Base-by-base conservation (phyloP, 2,797 vertebrate species). In the Aldrovandia affinis region DNA sequence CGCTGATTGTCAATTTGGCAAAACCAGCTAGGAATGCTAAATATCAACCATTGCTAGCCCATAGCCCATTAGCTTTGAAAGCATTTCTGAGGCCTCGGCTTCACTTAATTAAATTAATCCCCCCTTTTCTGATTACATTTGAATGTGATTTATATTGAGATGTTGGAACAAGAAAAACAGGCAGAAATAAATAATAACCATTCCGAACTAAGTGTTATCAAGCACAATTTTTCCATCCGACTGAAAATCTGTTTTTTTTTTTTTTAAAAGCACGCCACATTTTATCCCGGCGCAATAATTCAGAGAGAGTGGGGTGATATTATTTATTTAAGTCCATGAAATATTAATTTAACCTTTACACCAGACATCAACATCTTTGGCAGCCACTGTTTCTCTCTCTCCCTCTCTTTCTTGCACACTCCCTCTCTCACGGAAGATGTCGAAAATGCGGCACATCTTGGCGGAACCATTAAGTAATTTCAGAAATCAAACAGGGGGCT, bases 401-500 rank as follows among this genome's bases (percentile, higher is more conserved):
- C 42, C 33, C 84, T 87, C 68, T 42, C 85, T 81, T 84, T 86
- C 44, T 18, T 65, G 80, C 85, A 78, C 61, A 0, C 61, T 14
- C 63, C 5, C 87, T 84, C 88, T 88, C 84, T 47, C 59, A 84
- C 89, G 87, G 87, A 83, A 86, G 84, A 88, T 90, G 88, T 89
- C 84, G 88, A 88, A 86, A 88, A 44, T 85, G 89, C 89, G 30
- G 54, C 52, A 61, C 87, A 88, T 91, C 86, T 90, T 82, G 87
- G 89, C 89, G 88, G 90, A 91, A 93, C 89, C 88, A 91, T 93
- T 92, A 88, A 90, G 92, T 92, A 90, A 91, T 94, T 93, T 90
- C 89, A 84, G 89, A 89, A 90, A 90, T 83, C 88, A 89, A 89
- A 91, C 89, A 88, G 85, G 84, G 87, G 86, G 86, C 88, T 78